Evolutionary conservation across 1,140 invertebrate genomes (phyloP).

Genomic region (Medauroidea extradentata): DNA sequence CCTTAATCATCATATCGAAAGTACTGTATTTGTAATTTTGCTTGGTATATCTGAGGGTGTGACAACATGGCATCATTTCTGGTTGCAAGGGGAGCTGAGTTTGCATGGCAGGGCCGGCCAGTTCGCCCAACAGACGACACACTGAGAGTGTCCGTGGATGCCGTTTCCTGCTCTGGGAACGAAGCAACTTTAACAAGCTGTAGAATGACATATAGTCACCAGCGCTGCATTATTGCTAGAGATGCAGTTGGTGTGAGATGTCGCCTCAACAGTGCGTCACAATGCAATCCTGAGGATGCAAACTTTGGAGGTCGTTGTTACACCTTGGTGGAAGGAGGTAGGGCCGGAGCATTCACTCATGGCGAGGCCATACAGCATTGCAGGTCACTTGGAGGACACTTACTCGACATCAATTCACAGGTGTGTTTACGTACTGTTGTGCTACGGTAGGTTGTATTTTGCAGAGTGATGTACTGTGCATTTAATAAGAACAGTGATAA

Average conservation of each 20-base stretch:
- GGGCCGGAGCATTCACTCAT: conserved; percentile 41
- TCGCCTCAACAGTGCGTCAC: conserved; percentile 42
- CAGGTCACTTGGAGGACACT: conserved; percentile 37
- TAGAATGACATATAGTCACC: conserved; percentile 37
- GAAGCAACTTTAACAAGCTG: conserved; percentile 48
- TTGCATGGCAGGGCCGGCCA: conserved; percentile 48
- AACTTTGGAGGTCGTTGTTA: conserved; percentile 47
- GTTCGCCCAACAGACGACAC: conserved; percentile 26
- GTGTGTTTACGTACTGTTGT: no score
- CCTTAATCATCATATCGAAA: no score
- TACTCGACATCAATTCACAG: conserved; percentile 49
- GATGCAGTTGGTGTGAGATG: conserved; percentile 48
- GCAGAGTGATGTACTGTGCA: no score
- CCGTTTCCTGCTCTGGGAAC: conserved; percentile 47
- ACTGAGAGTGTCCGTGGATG: conserved; percentile 41
- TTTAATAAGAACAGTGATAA: no score
- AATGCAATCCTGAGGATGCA: conserved; percentile 46
- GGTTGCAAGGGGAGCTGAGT: conserved; percentile 46
- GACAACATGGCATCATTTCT: not conserved
- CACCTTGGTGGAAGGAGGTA: conserved; percentile 30
- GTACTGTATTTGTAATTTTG: no score
- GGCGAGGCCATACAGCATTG: conserved; percentile 47
- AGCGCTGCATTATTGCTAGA: conserved; percentile 21
- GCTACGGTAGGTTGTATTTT: no score
- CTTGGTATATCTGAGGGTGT: no score